Evolutionary conservation across 2,797 vertebrate genomes (phyloP).

Genomic region (Megaceryle alcyon): DNA sequence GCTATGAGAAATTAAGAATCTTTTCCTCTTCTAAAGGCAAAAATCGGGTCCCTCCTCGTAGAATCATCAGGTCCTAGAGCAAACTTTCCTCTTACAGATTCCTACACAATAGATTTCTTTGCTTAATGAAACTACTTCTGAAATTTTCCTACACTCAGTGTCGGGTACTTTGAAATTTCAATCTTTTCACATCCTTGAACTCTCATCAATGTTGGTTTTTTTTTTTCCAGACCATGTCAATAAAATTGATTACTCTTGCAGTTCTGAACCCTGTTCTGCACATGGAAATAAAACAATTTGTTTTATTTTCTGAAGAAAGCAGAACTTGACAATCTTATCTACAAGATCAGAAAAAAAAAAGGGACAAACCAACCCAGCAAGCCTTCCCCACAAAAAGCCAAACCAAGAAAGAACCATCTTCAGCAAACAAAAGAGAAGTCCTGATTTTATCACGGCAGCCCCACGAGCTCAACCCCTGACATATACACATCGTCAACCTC

Average conservation of each 20-base stretch:
- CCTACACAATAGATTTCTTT: conserved; percentile 27
- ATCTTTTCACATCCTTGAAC: conserved; percentile 74
- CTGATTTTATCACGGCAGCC: neutral
- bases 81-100: neutral
- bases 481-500: conserved; percentile 15
- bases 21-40: conserved; percentile 44
- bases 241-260: conserved; percentile 78
- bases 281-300: conserved; percentile 78
- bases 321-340: conserved; percentile 49
- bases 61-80: neutral
- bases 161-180: conserved; percentile 71
- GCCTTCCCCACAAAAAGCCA: neutral
- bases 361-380: neutral
- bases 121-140: conserved; percentile 57
- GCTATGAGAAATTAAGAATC: conserved; percentile 46
- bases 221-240: conserved; percentile 73
- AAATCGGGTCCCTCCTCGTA: neutral
- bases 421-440: conserved; percentile 40
- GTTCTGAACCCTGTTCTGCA: conserved; percentile 76
- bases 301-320: conserved; percentile 71
- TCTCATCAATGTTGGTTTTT: conserved; percentile 66
- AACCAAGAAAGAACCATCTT: conserved; percentile 18
- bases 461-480: neutral
- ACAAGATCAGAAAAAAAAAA: neutral
- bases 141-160: conserved; percentile 38